A percentile compares a stretch with the other conserved stretches of the same genome.
phyloP scores from a whole-genome alignment of 2,888 invertebrate genomes.

The Synergus laeviventris region DNA sequence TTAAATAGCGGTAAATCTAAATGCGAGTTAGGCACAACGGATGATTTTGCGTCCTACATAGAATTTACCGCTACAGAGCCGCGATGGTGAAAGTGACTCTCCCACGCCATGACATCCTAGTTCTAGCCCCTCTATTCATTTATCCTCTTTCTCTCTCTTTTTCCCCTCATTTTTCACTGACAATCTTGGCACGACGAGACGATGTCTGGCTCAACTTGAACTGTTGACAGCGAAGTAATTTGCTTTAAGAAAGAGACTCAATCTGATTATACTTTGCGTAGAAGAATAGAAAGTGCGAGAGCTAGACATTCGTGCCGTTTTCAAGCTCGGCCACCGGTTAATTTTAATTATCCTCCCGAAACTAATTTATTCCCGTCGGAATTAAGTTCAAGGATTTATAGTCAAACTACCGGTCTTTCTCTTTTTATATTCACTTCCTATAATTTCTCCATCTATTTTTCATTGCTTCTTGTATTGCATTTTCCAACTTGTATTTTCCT shows the following conservation, averaged over 20 bases:
- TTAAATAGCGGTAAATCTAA: slow-evolving; percentile 36
- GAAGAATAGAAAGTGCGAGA: slow-evolving; percentile 36
- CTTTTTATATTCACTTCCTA: slow-evolving; percentile 2
- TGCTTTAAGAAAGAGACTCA: slow-evolving; percentile 23
- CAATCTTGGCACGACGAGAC: slow-evolving; percentile 17
- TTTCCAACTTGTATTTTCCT: neutral
- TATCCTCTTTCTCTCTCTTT: slow-evolving; percentile 45
- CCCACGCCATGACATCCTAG: slow-evolving; percentile 55
- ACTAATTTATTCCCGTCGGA: slow-evolving; percentile 25
- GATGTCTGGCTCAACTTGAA: slow-evolving; percentile 18
- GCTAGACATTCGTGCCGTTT: slow-evolving; percentile 12
- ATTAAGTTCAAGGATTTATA: slow-evolving; percentile 36
- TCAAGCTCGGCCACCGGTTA: slow-evolving; percentile 9
- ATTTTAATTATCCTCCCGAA: slow-evolving; percentile 32
- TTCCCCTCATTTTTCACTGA: neutral
- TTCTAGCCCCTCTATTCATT: slow-evolving; percentile 46
- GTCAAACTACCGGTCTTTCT: slow-evolving; percentile 15
- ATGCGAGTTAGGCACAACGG: slow-evolving; percentile 33
- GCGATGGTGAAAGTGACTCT: slow-evolving; percentile 56
- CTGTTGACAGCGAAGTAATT: slow-evolving; percentile 25
- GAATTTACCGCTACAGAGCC: slow-evolving; percentile 51
- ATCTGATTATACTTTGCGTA: slow-evolving; percentile 30
- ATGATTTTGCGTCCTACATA: slow-evolving; percentile 48
- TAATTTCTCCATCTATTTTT: neutral
- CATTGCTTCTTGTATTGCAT: neutral